Evolutionary conservation across 2,888 invertebrate genomes (phyloP), one percentile per base, ranked within the genome.

Genomic region (Epinotia demarniana): DNA sequence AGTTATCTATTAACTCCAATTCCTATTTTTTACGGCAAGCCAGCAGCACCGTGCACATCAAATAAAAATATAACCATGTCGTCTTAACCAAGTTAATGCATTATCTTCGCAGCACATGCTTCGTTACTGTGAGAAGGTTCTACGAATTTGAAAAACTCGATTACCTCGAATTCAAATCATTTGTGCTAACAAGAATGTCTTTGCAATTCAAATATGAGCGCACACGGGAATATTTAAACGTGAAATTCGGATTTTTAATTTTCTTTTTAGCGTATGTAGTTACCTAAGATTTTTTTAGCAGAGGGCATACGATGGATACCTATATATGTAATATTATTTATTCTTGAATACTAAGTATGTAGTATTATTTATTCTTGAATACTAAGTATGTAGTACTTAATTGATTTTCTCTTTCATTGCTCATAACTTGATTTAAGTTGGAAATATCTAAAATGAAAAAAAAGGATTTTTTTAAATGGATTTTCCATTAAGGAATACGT

Each of bases 161-260:
- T 69, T 69, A 60, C 60, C 68, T 69, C 46, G n/a, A 60, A 46
- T 60, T 58, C 58, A 58, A 58, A 69, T 69, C 69, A 69, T 69
- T 69, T 69, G 69, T 27, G 46, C 69, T 69, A 60, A 69, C 69
- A 69, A 61, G 61, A 61, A 69, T 60, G 58, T 69, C 43, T 69
- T 60, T 69, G 60, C 69, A 60, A 60, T 69, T 69, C 46, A 69
- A 69, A 69, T 69, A 46, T 16, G 27, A 58, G 58, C 46, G 39
- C 68, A 43, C 27, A 19, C 68, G 69, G 43, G 12, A 27, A 68
- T 39, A 61, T 61, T 61, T 60, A n/a, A 69, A 69, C 46, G 60
- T 23, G 58, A 46, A 60, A 60, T 60, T 69, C 46, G n/a, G 60
- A 69, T 58, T 69, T 23, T 27, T 46, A 46, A 43, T 69, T 69